Conservation (phyloP, 2,888 invertebrate species). For the Petrophora chlorosata region DNA sequence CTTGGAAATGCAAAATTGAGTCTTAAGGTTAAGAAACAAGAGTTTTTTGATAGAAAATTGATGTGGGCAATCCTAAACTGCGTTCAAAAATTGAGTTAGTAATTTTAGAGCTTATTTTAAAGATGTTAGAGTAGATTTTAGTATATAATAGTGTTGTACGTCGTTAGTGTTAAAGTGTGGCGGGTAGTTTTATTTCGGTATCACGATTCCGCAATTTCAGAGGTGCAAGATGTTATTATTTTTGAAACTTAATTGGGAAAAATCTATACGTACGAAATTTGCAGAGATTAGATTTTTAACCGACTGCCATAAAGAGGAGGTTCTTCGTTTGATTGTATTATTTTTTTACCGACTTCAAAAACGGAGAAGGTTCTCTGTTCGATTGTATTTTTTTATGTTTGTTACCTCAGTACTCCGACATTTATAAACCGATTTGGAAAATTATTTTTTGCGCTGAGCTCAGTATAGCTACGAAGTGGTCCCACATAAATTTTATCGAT, state of each 20-base stretch:
- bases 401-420: no score
- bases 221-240: constrained; percentile 43
- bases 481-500: no score
- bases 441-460: no score
- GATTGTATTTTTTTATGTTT: no score
- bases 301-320: no score
- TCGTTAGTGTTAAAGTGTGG: constrained; percentile 41
- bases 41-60: background rate
- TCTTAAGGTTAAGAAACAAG: constrained; percentile 17
- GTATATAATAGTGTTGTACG: constrained; percentile 3
- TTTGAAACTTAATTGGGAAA: constrained; percentile 26
- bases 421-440: no score
- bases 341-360: no score
- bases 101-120: constrained; percentile 15
- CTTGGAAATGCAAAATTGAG: constrained; percentile 13
- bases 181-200: constrained; percentile 50
- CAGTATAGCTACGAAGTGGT: no score
- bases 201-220: constrained; percentile 55
- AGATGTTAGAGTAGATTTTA: constrained; percentile 6
- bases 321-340: no score
- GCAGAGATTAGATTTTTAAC: no score
- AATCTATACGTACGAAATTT: background rate
- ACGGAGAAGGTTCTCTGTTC: no score
- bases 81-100: background rate
- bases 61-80: background rate